A percentile compares a stretch with the other conserved stretches of the same genome.
phyloP scores from a whole-genome alignment of 2,888 invertebrate genomes.

The Anarsia innoxiella region DNA sequence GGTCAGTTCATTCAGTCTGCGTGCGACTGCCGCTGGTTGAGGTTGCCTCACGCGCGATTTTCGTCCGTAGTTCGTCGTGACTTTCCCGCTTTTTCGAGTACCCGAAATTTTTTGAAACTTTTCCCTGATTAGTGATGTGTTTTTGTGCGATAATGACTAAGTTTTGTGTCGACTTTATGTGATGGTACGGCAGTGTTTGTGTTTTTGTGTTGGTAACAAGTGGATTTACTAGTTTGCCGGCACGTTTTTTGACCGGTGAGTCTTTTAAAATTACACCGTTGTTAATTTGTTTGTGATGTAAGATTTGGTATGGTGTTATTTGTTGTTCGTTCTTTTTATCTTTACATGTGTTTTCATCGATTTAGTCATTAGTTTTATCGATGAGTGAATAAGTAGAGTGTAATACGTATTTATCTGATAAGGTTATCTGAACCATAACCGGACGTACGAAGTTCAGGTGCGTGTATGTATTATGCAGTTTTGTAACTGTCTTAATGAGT shows the following conservation, averaged over 20 bases:
- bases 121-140: constrained; percentile 37
- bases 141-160: constrained; percentile 39
- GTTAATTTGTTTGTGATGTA: background rate
- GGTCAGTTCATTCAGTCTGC: constrained; percentile 40
- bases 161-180: constrained; percentile 39
- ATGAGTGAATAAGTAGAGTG: background rate
- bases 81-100: constrained; percentile 35
- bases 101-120: constrained; percentile 35
- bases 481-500: too few species aligned
- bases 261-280: constrained; percentile 13
- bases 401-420: background rate
- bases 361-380: background rate
- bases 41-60: constrained; percentile 21
- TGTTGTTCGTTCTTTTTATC: background rate
- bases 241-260: constrained; percentile 30
- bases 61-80: constrained; percentile 20
- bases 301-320: background rate
- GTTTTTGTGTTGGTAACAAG: constrained; percentile 31
- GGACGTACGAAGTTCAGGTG: background rate
- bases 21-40: constrained; percentile 34
- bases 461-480: too few species aligned
- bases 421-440: background rate
- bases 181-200: constrained; percentile 26
- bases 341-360: background rate
- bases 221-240: constrained; percentile 49